Evolutionary conservation across 2,888 invertebrate genomes (phyloP).

Genomic region (Pachydiplax longipennis): DNA sequence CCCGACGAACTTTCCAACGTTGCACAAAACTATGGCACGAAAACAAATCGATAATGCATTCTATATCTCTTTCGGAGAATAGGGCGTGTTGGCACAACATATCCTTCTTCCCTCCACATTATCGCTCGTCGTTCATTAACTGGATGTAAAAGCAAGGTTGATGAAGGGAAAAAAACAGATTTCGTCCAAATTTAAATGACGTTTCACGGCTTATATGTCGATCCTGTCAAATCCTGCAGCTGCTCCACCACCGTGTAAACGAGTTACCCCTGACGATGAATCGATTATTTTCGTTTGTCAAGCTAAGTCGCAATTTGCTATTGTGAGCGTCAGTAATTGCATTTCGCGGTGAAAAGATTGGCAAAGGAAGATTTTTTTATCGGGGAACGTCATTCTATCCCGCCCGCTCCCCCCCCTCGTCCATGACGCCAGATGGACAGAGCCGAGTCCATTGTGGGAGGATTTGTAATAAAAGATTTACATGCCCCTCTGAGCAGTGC

Average conservation of each 20-base stretch:
- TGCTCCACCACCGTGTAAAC: not conserved
- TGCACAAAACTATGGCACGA: too few species aligned
- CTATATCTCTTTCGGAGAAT: too few species aligned
- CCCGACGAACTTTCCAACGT: too few species aligned
- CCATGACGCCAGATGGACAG: not conserved
- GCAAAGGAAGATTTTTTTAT: not conserved
- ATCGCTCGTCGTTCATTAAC: too few species aligned
- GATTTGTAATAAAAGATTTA: not conserved
- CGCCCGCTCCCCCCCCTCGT: not conserved
- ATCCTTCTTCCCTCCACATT: too few species aligned
- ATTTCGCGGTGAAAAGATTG: not conserved
- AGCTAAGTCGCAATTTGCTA: not conserved
- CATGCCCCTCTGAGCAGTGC: not conserved
- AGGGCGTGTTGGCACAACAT: too few species aligned
- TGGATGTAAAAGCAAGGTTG: too few species aligned
- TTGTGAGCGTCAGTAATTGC: not conserved
- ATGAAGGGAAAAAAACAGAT: too few species aligned
- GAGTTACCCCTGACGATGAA: not conserved
- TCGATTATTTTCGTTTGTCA: not conserved
- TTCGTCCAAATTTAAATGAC: not conserved
- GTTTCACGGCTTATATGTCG: not conserved
- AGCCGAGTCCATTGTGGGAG: not conserved
- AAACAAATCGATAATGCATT: too few species aligned
- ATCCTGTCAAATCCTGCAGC: not conserved
- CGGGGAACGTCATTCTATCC: not conserved